A percentile compares a stretch with the other conserved stretches of the same genome.
These are phyloP conservation scores for Pempheris klunzingeri DNA, from an alignment of 2,797 vertebrate species.

Conservation along the genomic window DNA sequence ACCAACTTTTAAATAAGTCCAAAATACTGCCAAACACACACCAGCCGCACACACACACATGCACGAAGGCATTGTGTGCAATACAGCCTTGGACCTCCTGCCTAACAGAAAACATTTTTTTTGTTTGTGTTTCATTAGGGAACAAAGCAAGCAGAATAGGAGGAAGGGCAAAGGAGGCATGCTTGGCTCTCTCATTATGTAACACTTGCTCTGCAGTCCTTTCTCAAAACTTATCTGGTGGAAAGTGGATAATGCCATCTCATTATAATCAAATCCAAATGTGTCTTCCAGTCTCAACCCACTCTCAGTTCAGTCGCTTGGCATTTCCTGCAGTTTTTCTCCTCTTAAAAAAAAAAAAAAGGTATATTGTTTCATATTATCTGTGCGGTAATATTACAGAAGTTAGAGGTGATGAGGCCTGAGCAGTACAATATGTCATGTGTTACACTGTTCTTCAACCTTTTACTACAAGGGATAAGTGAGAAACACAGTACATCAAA, in stretches of 20 bases:
- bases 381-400: slow-evolving; percentile 22
- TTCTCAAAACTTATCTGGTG: slow-evolving; percentile 41
- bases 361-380: slow-evolving; percentile 1
- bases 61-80: slow-evolving; percentile 35
- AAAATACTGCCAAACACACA: slow-evolving; percentile 8
- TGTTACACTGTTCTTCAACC: slow-evolving; percentile 54
- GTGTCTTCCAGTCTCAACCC: slow-evolving; percentile 28
- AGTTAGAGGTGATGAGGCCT: slow-evolving; percentile 41
- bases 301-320: slow-evolving; percentile 19
- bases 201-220: slow-evolving; percentile 48
- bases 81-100: slow-evolving; percentile 40
- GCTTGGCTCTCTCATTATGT: slow-evolving; percentile 62
- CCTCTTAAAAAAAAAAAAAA: slow-evolving; percentile 18
- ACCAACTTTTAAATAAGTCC: slow-evolving; percentile 49
- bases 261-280: slow-evolving; percentile 65
- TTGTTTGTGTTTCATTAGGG: slow-evolving; percentile 64
- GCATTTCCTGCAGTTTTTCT: slow-evolving; percentile 2
- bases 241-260: slow-evolving; percentile 55
- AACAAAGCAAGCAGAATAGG: slow-evolving; percentile 68
- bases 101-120: slow-evolving; percentile 57
- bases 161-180: slow-evolving; percentile 63
- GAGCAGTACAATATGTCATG: slow-evolving; percentile 32
- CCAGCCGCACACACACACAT: not conserved
- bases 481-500: slow-evolving; percentile 65
- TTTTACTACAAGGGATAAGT: slow-evolving; percentile 61